Conservation (phyloP, 2,113 vertebrate species). For the Neolamprologus sp. region DNA sequence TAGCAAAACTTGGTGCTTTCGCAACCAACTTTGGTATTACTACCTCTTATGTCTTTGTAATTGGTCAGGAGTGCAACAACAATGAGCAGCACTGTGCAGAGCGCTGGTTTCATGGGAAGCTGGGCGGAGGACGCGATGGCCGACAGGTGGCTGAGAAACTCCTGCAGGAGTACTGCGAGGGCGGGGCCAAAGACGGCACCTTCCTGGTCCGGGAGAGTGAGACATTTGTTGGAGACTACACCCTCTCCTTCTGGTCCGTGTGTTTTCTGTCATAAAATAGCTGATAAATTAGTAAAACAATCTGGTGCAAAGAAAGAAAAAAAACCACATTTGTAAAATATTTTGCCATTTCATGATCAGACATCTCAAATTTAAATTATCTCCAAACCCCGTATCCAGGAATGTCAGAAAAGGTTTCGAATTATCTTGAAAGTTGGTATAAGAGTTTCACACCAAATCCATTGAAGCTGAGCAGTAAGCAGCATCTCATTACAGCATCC, state of each 20-base stretch:
- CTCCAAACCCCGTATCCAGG: neutral
- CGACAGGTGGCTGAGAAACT: conserved; percentile 84
- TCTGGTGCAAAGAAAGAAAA: neutral
- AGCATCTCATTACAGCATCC: neutral
- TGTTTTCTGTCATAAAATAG: neutral
- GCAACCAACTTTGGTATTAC: neutral
- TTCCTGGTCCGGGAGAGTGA: conserved; percentile 85
- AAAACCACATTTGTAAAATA: neutral
- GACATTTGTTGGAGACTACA: conserved; percentile 86
- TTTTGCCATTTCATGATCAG: neutral
- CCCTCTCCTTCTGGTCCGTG: conserved; percentile 82
- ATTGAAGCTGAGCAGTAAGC: neutral
- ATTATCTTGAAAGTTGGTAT: neutral
- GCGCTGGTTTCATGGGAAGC: conserved; percentile 85
- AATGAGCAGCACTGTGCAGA: conserved; percentile 82
- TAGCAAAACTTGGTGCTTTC: neutral
- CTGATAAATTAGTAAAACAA: neutral
- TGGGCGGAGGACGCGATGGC: conserved; percentile 79
- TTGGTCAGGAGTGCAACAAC: conserved; percentile 80
- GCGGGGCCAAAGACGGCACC: conserved; percentile 79
- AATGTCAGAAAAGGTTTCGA: neutral
- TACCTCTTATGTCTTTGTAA: neutral
- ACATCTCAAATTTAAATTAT: neutral
- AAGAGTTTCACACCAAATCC: neutral
- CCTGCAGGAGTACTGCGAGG: conserved; percentile 83